Conservation (phyloP, 2,888 invertebrate genomes). For the Rotaria sp. region DNA sequence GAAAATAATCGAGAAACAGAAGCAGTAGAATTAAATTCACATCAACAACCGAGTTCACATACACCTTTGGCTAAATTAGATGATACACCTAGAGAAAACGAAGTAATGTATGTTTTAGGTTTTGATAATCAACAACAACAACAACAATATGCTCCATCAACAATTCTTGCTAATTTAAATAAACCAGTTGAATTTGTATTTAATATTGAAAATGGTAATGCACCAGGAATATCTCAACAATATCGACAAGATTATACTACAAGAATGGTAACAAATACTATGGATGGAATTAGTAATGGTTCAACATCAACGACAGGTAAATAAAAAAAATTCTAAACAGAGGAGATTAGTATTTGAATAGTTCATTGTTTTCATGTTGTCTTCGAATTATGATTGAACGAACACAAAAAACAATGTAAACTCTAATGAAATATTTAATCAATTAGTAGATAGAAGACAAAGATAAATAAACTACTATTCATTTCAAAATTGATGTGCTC, state of each 20-base stretch:
- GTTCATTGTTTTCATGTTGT: no score
- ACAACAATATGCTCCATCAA: neutral
- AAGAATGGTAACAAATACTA: neutral
- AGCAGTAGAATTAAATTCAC: neutral
- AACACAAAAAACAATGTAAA: no score
- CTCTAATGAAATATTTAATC: no score
- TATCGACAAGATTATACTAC: neutral
- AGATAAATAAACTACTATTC: no score
- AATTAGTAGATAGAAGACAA: no score
- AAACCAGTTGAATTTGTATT: neutral
- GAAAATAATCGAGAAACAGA: neutral
- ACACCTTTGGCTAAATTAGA: neutral
- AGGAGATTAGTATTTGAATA: no score
- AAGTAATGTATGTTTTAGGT: slow-evolving; percentile 18
- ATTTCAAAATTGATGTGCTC: no score
- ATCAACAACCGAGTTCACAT: neutral
- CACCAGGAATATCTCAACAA: neutral
- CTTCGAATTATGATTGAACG: no score
- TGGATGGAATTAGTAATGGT: neutral
- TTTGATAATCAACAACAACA: neutral
- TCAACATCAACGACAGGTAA: neutral
- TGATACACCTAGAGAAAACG: neutral
- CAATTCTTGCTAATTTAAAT: slow-evolving; percentile 10
- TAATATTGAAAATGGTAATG: neutral
- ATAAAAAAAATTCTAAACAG: no score